Evolutionary conservation across 2,888 invertebrate species (phyloP), one percentile per base, ranked within the genome.

Genomic region (Scaptomyza cyrtandrae): DNA sequence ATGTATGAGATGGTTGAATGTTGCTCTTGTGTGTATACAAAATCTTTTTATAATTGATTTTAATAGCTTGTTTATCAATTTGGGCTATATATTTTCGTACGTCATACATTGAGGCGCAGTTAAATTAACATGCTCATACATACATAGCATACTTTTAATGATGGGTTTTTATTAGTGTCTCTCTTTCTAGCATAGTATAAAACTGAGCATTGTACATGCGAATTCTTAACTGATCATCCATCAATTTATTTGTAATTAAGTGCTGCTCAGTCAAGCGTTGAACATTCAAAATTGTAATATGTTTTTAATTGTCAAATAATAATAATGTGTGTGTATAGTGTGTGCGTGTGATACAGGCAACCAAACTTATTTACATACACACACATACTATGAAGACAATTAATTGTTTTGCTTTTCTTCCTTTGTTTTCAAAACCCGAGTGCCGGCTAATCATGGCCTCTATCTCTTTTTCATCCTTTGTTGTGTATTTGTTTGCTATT

Each of bases 231-330:
- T 35, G 13, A 35, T 31, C 14, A 16, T 16, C 0, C 60, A 63
- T 50, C 49, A 29, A 44, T 19, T 49, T 11, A 29, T 46, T 46
- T 7, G 35, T 27, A 24, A 9, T 39, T n/a, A 9, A 6, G 6
- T 5, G 19, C 9, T 10, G 27, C 31, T 27, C 19, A 10, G 6
- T 45, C 49, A 46, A 35, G 4, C 19, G 49, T 39, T 14, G 9
- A 5, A 16, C 33, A 33, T 9, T 9, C 7, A 46, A 41, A 3
- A 41, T 44, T 29, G 37, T 64, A 68, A 72, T 75, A 9, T 43
- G 49, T 44, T 56, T 68, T 75, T 75, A 68, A 75, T 75, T 56
- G 71, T 7, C 67, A 35, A 45, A 67, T 63, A 56, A 24, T 43
- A 55, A 3, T 33, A 19, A 2, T 29, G 33, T 16, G 33, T 16